Evolutionary conservation across 2,888 invertebrate genomes (phyloP).

Genomic region (Phengaris arion): DNA sequence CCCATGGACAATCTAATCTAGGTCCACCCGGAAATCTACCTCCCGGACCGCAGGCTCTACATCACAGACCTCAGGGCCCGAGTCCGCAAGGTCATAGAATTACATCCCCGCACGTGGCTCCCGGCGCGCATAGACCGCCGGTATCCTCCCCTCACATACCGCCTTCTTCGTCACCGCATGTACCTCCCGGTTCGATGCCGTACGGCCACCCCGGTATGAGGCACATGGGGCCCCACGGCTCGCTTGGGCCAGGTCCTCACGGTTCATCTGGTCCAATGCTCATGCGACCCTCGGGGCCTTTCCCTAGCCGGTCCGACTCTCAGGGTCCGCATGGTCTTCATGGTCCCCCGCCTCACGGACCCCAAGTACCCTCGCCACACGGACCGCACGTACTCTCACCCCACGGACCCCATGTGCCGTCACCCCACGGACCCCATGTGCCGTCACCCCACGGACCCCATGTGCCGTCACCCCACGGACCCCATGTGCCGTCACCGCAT

Average conservation of each 20-base stretch:
- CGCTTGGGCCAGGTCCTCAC: slow-evolving; percentile 35
- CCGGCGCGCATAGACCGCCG: slow-evolving; percentile 30
- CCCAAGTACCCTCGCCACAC: slow-evolving; percentile 11
- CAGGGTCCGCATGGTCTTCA: slow-evolving; percentile 35
- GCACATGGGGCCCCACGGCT: slow-evolving; percentile 35
- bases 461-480: slow-evolving; percentile 32
- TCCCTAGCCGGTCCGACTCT: slow-evolving; percentile 29
- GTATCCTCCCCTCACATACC: slow-evolving; percentile 35
- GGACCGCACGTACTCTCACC: not conserved
- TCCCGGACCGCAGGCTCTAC: slow-evolving; percentile 27
- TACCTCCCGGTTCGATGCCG: slow-evolving; percentile 35
- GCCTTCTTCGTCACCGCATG: slow-evolving; percentile 33
- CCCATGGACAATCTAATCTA: slow-evolving; percentile 31
- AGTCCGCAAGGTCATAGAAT: slow-evolving; percentile 35
- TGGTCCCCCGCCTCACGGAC: slow-evolving; percentile 36
- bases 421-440: slow-evolving; percentile 34
- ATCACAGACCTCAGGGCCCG: slow-evolving; percentile 24
- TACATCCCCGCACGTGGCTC: slow-evolving; percentile 41
- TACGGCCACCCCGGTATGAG: slow-evolving; percentile 38
- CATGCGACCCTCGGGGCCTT: slow-evolving; percentile 37
- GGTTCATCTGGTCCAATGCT: slow-evolving; percentile 26
- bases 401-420: slow-evolving; percentile 34
- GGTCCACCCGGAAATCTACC: slow-evolving; percentile 32
- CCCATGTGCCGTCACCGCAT: slow-evolving; percentile 34
- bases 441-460: slow-evolving; percentile 29